Base-by-base conservation (phyloP, 2,113 vertebrate genomes). In the Porphyrio hochstetteri region DNA sequence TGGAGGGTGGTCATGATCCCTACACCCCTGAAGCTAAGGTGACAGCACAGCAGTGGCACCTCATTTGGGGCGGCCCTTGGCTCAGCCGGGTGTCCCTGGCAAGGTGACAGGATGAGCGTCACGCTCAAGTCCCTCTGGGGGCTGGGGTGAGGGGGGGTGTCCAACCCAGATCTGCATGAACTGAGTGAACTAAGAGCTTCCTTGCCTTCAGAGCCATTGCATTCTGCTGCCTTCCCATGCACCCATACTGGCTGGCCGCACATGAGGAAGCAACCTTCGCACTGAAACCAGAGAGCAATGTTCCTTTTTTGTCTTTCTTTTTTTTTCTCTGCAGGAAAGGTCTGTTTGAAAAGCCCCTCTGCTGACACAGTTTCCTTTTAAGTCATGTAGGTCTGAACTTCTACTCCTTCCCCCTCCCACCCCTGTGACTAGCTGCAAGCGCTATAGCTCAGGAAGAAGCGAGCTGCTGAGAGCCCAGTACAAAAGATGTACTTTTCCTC, bases 141-240 rank as follows among this genome's bases (percentile, higher is more conserved):
- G 17, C 44, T 19, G 48, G 48, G 19, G 1, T 11, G 6, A 18
- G 1, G 6, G 3, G 14, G 38, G 44, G 44, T 18, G 17, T 46
- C 20, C 60, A 33, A n/a, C 35, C 38, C 67, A 42, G 42, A 48
- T 42, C 68, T 28, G 18, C 3, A 1, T 7, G 53, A 57, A 27
- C 44, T 3, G 56, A 19, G 13, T 24, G 48, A 57, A 27, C 44
- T 3, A 46, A 19, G 13, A 21, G 10, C 28, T 64, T 67, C 33
- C 42, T 23, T 59, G n/a, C 19, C 28, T 33, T 31, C 36, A 16
- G 69, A 13, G 29, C 59, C 29, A 0, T 6, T 33, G 23, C 28
- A 2, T 24, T 52, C 8, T 1, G 21, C 56, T 1, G 10, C 65
- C 25, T n/a, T 55, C 17, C 31, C 1, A 0, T 11, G 14, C 11